Base-by-base conservation (phyloP, 2,113 vertebrate species). In the Aplodontia rufa region DNA sequence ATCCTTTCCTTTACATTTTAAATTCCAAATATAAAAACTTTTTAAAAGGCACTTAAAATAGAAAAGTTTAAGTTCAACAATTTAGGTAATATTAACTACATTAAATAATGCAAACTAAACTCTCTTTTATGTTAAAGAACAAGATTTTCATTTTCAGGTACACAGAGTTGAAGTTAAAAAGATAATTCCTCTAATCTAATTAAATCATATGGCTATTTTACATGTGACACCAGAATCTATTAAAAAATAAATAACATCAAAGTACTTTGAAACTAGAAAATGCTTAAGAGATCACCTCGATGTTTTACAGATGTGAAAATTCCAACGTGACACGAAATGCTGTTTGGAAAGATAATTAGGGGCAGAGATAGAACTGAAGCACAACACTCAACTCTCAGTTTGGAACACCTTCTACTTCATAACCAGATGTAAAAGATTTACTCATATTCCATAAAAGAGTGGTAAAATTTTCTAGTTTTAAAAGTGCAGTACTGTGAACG, bases 41-140 rank as follows among this genome's bases (percentile, higher is more conserved):
- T 92, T 93, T 95, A 90, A 97, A 97, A 98, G 97, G 97, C 97
- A 98, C 97, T 97, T 96, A 95, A 97, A 96, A 95, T 76, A 95
- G 93, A 55, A 97, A 96, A 84, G 82, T 47, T 96, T 93, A 96
- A 82, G 51, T 95, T 87, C 69, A 96, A 90, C 71, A 92, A 93
- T 96, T 80, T 92, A 97, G 87, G 53, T 92, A 97, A 97, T 96
- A 69, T 93, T 96, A 97, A 96, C 90, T 97, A 91, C 92, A 98
- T 98, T 98, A 97, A 93, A 96, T 96, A 98, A 98, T 83, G 81
- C 68, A 97, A 97, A 98, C 89, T 90, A 95, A 96, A 89, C 96
- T 93, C 94, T 60, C 91, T 78, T 95, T 95, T 98, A 90, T 95
- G 93, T 97, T 97, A 94, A 71, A 80, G 92, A 98, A 96, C 6